phyloP scores from a whole-genome alignment of 2,113 vertebrate genomes.

The Bothrops jararaca region DNA sequence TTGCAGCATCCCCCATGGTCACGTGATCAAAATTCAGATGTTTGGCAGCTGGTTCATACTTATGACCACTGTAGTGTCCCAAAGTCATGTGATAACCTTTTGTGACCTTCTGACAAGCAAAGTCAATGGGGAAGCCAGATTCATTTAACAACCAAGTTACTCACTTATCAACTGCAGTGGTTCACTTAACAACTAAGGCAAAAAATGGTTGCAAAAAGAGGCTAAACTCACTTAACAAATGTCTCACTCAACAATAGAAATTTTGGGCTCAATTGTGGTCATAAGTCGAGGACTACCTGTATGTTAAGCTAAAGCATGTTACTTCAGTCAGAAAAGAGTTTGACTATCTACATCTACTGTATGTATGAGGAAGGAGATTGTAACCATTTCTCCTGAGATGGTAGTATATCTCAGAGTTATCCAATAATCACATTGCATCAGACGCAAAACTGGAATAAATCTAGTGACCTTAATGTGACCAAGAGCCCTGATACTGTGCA shows the following conservation, averaged over 20 bases:
- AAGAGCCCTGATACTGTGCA: background rate
- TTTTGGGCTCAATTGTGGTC: background rate
- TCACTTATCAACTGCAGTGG: background rate
- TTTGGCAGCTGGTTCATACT: background rate
- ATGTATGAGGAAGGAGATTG: conserved; percentile 13
- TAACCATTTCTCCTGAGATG: conserved; percentile 11
- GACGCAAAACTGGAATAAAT: conserved; percentile 13
- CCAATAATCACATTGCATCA: conserved; percentile 4
- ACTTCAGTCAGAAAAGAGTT: background rate
- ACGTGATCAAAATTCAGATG: background rate
- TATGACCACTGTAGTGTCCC: background rate
- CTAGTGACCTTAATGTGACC: conserved; percentile 23
- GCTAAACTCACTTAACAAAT: background rate
- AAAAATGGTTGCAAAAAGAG: background rate
- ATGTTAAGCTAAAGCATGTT: background rate
- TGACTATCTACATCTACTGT: background rate
- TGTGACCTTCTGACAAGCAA: background rate
- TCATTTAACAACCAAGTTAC: background rate
- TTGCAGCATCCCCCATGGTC: background rate
- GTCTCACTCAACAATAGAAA: background rate
- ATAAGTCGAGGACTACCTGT: background rate
- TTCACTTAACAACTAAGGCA: background rate
- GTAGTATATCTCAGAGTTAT: background rate
- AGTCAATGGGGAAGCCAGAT: background rate
- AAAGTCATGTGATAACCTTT: background rate